Evolutionary conservation across 2,113 vertebrate genomes (phyloP).

Genomic region (Panthera leo): DNA sequence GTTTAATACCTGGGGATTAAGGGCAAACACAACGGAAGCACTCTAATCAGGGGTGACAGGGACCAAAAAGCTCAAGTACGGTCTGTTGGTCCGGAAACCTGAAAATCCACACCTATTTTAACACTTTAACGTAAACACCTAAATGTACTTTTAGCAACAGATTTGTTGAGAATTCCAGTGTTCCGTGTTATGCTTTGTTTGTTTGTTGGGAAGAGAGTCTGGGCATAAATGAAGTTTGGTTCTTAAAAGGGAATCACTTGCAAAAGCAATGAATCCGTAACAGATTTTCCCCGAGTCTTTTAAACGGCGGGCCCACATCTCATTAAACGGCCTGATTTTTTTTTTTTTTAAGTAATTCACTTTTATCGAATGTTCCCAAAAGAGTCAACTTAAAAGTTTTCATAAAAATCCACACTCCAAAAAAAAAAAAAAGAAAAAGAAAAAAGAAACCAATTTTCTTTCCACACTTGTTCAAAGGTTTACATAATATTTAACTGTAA

Average conservation of each 20-base stretch:
- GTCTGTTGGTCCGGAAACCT: background rate
- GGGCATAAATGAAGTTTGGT: background rate
- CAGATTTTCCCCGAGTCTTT: background rate
- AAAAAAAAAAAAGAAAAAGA: background rate
- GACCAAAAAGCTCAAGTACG: background rate
- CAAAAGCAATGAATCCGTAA: background rate
- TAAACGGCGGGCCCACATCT: background rate
- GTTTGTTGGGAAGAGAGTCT: background rate
- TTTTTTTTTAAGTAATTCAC: background rate
- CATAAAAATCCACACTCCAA: constrained; percentile 28
- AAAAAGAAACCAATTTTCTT: constrained; percentile 44
- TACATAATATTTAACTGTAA: constrained; percentile 74
- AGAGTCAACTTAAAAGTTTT: constrained; percentile 40
- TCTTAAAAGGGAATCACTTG: background rate
- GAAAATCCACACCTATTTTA: background rate
- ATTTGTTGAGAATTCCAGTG: background rate
- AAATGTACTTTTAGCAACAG: background rate
- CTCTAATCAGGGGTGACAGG: background rate
- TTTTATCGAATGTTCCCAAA: constrained; percentile 49
- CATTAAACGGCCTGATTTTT: background rate
- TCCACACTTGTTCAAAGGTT: constrained; percentile 65
- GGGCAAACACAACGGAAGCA: background rate
- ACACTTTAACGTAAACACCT: background rate
- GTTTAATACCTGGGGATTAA: background rate
- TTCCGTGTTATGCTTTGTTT: background rate